phyloP scores from a whole-genome alignment of 2,888 invertebrate genomes.

The Nasonia oneida region DNA sequence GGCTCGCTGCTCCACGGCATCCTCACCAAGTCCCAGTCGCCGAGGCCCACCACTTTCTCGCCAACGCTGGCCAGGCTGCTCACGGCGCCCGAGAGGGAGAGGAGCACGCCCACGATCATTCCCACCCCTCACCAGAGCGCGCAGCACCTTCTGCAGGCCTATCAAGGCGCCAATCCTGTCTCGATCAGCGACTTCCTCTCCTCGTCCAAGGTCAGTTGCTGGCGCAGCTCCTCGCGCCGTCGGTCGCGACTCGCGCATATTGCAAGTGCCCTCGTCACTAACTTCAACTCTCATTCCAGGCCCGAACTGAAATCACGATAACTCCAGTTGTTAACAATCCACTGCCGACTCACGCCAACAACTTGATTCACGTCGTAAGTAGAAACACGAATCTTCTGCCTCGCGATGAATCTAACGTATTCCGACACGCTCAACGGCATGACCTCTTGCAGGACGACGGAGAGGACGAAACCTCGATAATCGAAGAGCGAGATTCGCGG shows the following conservation, averaged over 20 bases:
- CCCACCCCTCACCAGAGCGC: constrained; percentile 70
- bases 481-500: constrained; percentile 79
- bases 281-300: constrained; percentile 74
- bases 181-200: constrained; percentile 80
- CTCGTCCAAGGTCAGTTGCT: constrained; percentile 79
- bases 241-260: too few relatives aligned
- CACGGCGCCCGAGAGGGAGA: constrained; percentile 83
- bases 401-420: not conserved
- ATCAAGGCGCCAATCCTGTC: constrained; percentile 77
- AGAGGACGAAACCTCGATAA: constrained; percentile 79
- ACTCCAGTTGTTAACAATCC: constrained; percentile 80
- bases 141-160: constrained; percentile 74
- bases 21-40: constrained; percentile 83
- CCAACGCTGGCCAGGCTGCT: constrained; percentile 90
- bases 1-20: constrained; percentile 88
- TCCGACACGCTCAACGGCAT: not conserved
- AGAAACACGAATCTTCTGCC: not conserved
- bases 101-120: constrained; percentile 72
- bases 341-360: constrained; percentile 74
- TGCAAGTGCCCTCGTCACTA: not conserved
- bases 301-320: constrained; percentile 83
- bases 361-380: constrained; percentile 76
- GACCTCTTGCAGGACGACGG: constrained; percentile 80
- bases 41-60: constrained; percentile 85
- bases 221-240: not conserved